Evolutionary conservation across 2,888 invertebrate species (phyloP), one percentile per base, ranked within the genome.

Genomic region (Drosophila barbarae): DNA sequence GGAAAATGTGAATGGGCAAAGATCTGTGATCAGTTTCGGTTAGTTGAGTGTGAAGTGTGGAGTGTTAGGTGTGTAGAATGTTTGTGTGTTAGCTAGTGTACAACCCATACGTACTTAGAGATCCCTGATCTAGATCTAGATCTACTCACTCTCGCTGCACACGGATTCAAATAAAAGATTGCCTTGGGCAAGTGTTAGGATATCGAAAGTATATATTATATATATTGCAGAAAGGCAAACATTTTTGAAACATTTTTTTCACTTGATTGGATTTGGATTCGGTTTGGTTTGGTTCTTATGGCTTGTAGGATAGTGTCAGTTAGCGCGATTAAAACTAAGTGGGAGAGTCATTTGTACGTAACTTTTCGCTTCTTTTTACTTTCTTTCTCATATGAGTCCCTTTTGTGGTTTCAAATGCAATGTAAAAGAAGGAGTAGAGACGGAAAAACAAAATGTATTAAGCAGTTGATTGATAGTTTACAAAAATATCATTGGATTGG

Each of bases 361-460:
- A 86, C 80, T 84, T 85, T 87, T 84, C 76, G 84, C 80, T 87
- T 87, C 82, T 86, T 87, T 85, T 86, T 87, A 85, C 85, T 87
- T 87, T 87, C 86, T 86, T 87, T 87, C 83, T 87, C 87, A 84
- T 86, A 84, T 78, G 87, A 87, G 77, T 86, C 81, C 81, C 87
- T 87, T 87, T 84, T 82, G 84, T 83, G 73, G 79, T 81, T 69
- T 81, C 55, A 82, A 81, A 77, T 82, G 84, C 86, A 86, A 87
- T 86, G 84, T 87, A 87, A 86, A 86, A 85, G 85, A 87, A 86
- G 87, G 82, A 85, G 80, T 84, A 87, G 86, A 87, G 86, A 87
- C 86, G 87, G 87, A 82, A 84, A 79, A 80, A 80, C 79, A 80
- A 87, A 81, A 87, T 79, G 77, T 83, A 86, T 86, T 80, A 86